phyloP scores from a whole-genome alignment of 2,888 invertebrate genomes.

The Willowsia nigromaculata region DNA sequence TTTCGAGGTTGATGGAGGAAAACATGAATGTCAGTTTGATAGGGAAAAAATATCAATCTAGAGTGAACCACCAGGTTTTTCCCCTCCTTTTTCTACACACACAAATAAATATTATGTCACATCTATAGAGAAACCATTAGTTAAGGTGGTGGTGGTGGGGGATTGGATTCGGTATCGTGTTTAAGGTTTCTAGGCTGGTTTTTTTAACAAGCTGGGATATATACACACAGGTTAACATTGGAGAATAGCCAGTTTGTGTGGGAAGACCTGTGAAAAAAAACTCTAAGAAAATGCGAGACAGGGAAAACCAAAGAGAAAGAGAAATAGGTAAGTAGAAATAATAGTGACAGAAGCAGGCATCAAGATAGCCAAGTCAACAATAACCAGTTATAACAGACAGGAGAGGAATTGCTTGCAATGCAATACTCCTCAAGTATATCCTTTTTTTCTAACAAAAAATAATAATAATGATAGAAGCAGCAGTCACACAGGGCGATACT shows the following conservation, averaged over 20 bases:
- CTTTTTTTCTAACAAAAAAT: neutral
- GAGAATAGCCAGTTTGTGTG: conserved; percentile 33
- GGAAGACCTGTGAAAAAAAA: neutral
- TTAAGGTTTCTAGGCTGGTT: no score
- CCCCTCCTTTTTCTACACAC: neutral
- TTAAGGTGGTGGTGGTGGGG: no score
- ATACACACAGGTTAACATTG: no score
- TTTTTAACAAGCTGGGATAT: no score
- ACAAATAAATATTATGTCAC: neutral
- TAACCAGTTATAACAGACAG: conserved; percentile 31
- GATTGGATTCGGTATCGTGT: no score
- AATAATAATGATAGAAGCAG: conserved; percentile 8
- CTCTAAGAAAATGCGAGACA: conserved; percentile 16
- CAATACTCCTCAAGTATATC: conserved; percentile 26
- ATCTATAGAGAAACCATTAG: neutral
- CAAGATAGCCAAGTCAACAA: conserved; percentile 44
- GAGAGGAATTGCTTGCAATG: conserved; percentile 1
- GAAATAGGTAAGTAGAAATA: neutral
- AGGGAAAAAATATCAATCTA: conserved; percentile 38
- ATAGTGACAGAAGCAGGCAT: conserved; percentile 36
- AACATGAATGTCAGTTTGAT: conserved; percentile 36
- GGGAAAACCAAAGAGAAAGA: neutral
- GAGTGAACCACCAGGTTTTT: neutral
- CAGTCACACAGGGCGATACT: no score
- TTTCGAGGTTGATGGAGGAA: neutral